Conservation (phyloP, 2,797 vertebrate species). For the Meriones psammophilus region DNA sequence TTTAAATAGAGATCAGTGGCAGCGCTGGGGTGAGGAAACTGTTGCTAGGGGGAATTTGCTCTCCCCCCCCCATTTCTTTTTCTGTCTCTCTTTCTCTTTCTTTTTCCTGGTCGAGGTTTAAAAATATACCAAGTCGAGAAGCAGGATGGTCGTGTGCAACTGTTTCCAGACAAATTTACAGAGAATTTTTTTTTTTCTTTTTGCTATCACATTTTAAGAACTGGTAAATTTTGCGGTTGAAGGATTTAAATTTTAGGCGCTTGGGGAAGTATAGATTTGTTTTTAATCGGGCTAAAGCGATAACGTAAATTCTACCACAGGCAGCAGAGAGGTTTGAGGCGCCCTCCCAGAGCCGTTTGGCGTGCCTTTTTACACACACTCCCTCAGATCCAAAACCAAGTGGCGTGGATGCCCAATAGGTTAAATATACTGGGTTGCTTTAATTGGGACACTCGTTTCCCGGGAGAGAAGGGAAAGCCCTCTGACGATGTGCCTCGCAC, state of each 20-base stretch:
- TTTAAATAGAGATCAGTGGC: conserved; percentile 74
- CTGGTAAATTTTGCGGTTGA: conserved; percentile 77
- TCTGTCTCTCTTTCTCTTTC: conserved; percentile 85
- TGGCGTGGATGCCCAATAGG: conserved; percentile 69
- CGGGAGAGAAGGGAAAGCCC: conserved; percentile 36
- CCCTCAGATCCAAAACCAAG: conserved; percentile 69
- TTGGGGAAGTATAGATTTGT: conserved; percentile 74
- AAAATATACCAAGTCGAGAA: conserved; percentile 83
- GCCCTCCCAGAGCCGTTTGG: conserved; percentile 66
- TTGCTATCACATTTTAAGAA: conserved; percentile 75
- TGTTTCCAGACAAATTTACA: conserved; percentile 76
- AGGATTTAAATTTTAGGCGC: conserved; percentile 67
- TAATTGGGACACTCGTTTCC: conserved; percentile 68
- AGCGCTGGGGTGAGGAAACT: conserved; percentile 83
- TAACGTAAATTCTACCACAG: conserved; percentile 75
- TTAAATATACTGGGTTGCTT: conserved; percentile 72
- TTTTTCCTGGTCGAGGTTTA: conserved; percentile 81
- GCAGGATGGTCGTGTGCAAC: conserved; percentile 80
- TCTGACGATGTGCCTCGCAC: conserved; percentile 59
- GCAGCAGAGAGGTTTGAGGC: conserved; percentile 67
- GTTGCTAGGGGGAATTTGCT: conserved; percentile 80
- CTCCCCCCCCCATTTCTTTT: conserved; percentile 78
- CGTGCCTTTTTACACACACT: conserved; percentile 72
- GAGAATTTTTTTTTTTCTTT: conserved; percentile 73
- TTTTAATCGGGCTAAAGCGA: conserved; percentile 66